A percentile compares a stretch with the other conserved stretches of the same genome.
These are phyloP conservation scores for Rhynchotus rufescens DNA, from an alignment of 2,797 vertebrate genomes.

Conservation along the genomic window DNA sequence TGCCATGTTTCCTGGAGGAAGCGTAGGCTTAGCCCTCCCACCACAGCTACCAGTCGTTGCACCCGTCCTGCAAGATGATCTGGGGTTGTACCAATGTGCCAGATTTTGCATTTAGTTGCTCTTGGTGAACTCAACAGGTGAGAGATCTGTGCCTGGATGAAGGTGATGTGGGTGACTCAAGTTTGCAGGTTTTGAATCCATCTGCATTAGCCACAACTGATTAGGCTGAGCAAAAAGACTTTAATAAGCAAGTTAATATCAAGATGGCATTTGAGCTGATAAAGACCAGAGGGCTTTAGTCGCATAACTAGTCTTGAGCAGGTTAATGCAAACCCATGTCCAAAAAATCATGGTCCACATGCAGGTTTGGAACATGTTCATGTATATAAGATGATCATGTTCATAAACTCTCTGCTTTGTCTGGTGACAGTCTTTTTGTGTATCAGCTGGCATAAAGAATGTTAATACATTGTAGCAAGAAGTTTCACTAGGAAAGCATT, in stretches of 20 bases:
- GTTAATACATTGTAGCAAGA: not conserved
- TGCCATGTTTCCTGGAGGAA: not conserved
- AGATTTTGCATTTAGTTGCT: not conserved
- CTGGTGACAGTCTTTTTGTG: not conserved
- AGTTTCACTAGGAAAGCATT: not conserved
- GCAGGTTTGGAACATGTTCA: not conserved
- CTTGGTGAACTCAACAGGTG: fast-evolving
- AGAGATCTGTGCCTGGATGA: not conserved
- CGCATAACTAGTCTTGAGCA: not conserved
- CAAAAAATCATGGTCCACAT: not conserved
- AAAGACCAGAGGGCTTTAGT: not conserved
- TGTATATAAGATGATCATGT: no score
- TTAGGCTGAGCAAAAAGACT: not conserved
- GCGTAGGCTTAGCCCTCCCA: not conserved
- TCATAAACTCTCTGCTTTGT: not conserved
- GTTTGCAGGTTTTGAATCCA: not conserved
- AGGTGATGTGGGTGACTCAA: not conserved
- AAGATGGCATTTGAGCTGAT: not conserved
- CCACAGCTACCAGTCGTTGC: not conserved
- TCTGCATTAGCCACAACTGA: not conserved
- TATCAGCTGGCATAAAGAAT: not conserved
- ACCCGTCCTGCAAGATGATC: not conserved
- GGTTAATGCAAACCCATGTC: not conserved
- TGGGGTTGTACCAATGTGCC: fast-evolving
- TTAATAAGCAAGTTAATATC: not conserved